Conservation (phyloP, 2,888 invertebrate species). For the Brassicogethes aeneus region DNA sequence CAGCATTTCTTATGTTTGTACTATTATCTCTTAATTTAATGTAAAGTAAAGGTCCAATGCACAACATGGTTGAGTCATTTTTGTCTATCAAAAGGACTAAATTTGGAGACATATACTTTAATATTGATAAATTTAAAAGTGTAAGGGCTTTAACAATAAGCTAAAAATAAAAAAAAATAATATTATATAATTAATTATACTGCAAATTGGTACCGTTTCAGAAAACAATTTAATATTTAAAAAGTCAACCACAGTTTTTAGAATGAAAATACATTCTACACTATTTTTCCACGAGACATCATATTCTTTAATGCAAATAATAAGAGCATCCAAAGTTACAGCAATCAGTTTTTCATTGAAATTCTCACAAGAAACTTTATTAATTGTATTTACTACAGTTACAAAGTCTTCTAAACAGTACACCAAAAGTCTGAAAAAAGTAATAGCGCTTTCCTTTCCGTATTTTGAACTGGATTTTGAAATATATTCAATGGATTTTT, state of each 20-base stretch:
- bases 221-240: background rate
- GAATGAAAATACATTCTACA: background rate
- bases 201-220: background rate
- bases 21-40: background rate
- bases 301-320: background rate
- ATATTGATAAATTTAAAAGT: background rate
- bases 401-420: background rate
- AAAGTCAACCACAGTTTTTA: background rate
- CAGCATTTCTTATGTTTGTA: background rate
- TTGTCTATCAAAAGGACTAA: background rate
- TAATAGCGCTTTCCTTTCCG: background rate
- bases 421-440: background rate
- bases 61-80: background rate
- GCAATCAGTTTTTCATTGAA: background rate
- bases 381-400: background rate
- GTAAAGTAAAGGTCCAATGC: background rate
- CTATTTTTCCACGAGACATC: background rate
- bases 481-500: background rate
- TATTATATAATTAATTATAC: background rate
- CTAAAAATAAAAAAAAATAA: background rate
- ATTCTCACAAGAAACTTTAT: background rate
- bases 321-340: background rate
- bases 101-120: background rate
- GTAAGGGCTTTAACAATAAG: background rate
- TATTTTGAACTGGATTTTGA: background rate